Percentiles rank a stretch among this genome's conserved stretches.
Evolutionary conservation across 2,113 vertebrate species (phyloP).

Genomic region (Sigmodon hispidus): DNA sequence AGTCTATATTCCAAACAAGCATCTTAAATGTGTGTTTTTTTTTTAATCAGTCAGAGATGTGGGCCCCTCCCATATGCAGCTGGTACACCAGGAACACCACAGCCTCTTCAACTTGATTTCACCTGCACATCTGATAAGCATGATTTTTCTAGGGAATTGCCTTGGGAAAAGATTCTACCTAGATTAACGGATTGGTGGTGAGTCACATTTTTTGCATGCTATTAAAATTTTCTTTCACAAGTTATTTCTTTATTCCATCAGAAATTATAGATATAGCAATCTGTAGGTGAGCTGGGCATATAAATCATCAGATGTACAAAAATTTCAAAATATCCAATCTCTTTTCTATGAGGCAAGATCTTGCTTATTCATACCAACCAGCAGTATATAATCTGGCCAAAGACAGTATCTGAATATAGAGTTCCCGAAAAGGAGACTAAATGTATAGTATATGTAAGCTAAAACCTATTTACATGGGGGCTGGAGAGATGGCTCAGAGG

Average conservation of each 20-base stretch:
- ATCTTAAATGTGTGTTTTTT: neutral
- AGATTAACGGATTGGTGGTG: neutral
- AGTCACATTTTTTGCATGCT: neutral
- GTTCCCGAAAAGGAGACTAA: neutral
- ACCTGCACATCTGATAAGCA: neutral
- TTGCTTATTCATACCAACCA: neutral
- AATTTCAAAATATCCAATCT: neutral
- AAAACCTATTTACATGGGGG: no score
- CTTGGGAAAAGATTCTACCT: neutral
- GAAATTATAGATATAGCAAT: neutral
- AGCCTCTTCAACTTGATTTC: neutral
- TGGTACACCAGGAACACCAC: neutral
- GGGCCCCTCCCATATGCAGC: neutral
- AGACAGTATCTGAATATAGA: neutral
- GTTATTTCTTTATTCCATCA: neutral
- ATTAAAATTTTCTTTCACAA: constrained; percentile 39
- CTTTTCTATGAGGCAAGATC: neutral
- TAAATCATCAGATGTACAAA: neutral
- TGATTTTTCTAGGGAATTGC: neutral
- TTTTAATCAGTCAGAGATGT: neutral
- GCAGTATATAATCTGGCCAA: neutral
- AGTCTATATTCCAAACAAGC: constrained; percentile 9
- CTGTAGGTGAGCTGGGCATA: neutral
- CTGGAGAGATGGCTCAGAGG: no score
- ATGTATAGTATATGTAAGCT: neutral